Percentiles rank a stretch among this genome's conserved stretches.
phyloP scores from a whole-genome alignment of 2,797 vertebrate genomes.

The Fratercula arctica region DNA sequence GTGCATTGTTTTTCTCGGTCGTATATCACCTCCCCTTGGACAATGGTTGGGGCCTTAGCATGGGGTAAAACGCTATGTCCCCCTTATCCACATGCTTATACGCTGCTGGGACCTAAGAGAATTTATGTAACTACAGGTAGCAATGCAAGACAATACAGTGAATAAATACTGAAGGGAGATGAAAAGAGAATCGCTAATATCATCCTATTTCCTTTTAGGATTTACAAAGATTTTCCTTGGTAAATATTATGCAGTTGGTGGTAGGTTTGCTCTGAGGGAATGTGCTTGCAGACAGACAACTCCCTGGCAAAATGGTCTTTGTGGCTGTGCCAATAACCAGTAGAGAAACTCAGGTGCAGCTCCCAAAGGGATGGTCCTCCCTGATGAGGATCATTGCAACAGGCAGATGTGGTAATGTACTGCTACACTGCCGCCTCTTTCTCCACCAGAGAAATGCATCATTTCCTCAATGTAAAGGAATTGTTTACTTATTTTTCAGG shows the following conservation, averaged over 20 bases:
- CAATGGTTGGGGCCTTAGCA: not conserved
- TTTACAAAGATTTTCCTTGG: not conserved
- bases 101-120: not conserved
- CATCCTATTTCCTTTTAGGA: not conserved
- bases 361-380: not conserved
- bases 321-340: not conserved
- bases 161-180: not conserved
- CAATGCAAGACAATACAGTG: not conserved
- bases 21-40: not conserved
- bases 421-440: not conserved
- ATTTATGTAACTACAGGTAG: not conserved
- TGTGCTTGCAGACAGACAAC: not conserved
- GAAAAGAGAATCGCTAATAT: not conserved
- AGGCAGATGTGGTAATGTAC: not conserved
- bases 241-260: not conserved
- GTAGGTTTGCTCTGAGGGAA: not conserved
- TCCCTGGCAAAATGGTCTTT: not conserved
- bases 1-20: not conserved
- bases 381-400: not conserved
- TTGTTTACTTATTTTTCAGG: constrained; percentile 8
- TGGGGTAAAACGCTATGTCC: not conserved
- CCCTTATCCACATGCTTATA: not conserved
- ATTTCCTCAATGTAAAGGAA: not conserved
- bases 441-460: not conserved
- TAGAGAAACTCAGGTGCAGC: not conserved